phyloP scores from a whole-genome alignment of 2,888 invertebrate species.

The Amphipyra berbera region DNA sequence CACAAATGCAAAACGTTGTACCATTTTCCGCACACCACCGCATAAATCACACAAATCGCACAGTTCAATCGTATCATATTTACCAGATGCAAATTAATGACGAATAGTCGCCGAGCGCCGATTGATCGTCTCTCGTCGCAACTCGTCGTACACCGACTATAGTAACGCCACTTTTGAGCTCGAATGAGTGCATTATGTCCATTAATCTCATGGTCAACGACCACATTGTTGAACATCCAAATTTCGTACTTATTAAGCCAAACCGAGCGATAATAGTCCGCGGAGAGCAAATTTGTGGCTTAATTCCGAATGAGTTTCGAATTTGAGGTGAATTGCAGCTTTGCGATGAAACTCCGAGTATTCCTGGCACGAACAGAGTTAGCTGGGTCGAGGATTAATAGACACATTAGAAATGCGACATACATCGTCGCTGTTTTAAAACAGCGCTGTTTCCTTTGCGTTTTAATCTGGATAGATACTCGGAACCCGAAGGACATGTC shows the following conservation, averaged over 20 bases:
- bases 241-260: constrained; percentile 8
- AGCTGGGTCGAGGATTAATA: constrained; percentile 3
- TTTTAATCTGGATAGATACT: not conserved
- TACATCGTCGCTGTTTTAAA: constrained; percentile 3
- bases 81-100: not conserved
- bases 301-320: constrained; percentile 14
- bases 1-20: not conserved
- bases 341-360: not conserved
- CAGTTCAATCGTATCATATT: too few species aligned
- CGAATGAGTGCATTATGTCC: not conserved
- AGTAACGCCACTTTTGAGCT: not conserved
- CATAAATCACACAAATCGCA: too few species aligned
- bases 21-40: not conserved
- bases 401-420: constrained; percentile 12
- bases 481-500: too few species aligned
- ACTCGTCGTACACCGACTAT: not conserved
- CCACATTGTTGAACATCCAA: not conserved
- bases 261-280: not conserved
- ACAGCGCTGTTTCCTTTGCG: not conserved
- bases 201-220: not conserved
- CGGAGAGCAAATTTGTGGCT: constrained; percentile 3
- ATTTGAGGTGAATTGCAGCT: constrained; percentile 33
- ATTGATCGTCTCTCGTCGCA: not conserved
- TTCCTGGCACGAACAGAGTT: constrained; percentile 8
- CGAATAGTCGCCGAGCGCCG: not conserved